Evolutionary conservation across 1,140 invertebrate species (phyloP).

Genomic region (Drosophila sp.): DNA sequence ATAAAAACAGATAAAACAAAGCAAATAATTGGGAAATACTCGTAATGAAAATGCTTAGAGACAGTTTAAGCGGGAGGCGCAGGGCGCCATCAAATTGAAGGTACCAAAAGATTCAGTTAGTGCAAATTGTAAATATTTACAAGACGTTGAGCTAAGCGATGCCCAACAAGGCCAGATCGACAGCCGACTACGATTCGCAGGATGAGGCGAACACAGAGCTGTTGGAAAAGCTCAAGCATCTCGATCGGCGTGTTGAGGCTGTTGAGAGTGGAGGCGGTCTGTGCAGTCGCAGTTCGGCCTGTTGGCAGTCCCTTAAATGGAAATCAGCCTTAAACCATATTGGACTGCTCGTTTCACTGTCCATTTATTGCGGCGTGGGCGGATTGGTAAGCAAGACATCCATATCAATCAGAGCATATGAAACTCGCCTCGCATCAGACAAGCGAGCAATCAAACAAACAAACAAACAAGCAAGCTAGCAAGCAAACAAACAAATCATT

Average conservation of each 20-base stretch:
- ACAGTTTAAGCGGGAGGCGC: conserved; percentile 28
- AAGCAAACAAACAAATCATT: conserved; percentile 29
- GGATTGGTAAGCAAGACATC: conserved; percentile 88
- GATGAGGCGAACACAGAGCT: conserved; percentile 82
- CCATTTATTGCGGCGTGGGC: conserved; percentile 90
- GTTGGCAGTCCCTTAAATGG: conserved; percentile 81
- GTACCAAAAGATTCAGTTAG: not conserved
- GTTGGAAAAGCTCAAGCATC: conserved; percentile 79
- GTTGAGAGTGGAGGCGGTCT: conserved; percentile 50
- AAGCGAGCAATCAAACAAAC: not conserved
- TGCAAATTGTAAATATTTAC: conserved; percentile 18
- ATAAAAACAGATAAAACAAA: not conserved
- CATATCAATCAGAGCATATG: conserved; percentile 15
- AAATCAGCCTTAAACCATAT: conserved; percentile 89
- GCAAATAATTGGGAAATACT: not conserved
- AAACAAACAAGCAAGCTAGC: not conserved
- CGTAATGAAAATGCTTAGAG: conserved; percentile 14
- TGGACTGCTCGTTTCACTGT: conserved; percentile 89
- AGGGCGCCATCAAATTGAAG: conserved; percentile 31
- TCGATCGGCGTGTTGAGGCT: conserved; percentile 74
- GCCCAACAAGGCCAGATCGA: conserved; percentile 45
- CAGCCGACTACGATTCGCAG: conserved; percentile 71
- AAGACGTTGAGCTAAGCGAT: conserved; percentile 22
- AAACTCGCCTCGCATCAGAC: not conserved
- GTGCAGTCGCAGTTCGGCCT: conserved; percentile 50